Evolutionary conservation across 2,113 vertebrate species (phyloP), one percentile per base, ranked within the genome.

Genomic region (Dromaius novaehollandiae): DNA sequence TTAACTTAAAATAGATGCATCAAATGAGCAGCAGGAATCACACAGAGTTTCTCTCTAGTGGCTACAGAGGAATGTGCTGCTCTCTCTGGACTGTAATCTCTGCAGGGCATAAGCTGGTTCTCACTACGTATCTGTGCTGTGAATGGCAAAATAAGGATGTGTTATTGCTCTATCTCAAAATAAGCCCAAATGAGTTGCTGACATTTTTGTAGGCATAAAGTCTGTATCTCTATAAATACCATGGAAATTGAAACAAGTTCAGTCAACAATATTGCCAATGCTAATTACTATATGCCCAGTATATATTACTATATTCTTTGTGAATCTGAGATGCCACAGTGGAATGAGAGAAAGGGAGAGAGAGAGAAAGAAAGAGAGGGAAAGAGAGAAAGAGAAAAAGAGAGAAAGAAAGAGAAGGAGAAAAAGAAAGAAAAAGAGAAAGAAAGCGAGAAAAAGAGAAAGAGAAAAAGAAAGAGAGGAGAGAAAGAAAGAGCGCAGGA

Each of bases 31-130:
- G n/a, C 86, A 80, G 25, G 28, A 77, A 28, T 65, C 84, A 25
- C 3, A 56, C 11, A 1, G 2, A n/a, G n/a, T 38, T 95, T 75
- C 77, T 28, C 80, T 79, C 87, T 65, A 6, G 18, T 32, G 60
- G 65, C 75, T 87, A 74, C 74, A 73, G 77, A 87, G 24, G 65
- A 93, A 86, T 70, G 20, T 70, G 76, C 64, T 93, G 21, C n/a
- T 90, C 53, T 73, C 51, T 86, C 44, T 74, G 53, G 76, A 51
- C 71, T 66, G 53, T 21, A 36, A 86, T 34, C 34, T 73, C 48
- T 18, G 61, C 42, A 82, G 70, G 38, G 69, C 26, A 34, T 3
- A 58, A 38, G 9, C 42, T 34, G 20, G 46, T 46, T 88, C 15
- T 3, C 26, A 44, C 8, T 42, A 50, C 40, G 48, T 13, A 63